Evolutionary conservation across 2,113 vertebrate genomes (phyloP).

Genomic region (Anolis sagrei): DNA sequence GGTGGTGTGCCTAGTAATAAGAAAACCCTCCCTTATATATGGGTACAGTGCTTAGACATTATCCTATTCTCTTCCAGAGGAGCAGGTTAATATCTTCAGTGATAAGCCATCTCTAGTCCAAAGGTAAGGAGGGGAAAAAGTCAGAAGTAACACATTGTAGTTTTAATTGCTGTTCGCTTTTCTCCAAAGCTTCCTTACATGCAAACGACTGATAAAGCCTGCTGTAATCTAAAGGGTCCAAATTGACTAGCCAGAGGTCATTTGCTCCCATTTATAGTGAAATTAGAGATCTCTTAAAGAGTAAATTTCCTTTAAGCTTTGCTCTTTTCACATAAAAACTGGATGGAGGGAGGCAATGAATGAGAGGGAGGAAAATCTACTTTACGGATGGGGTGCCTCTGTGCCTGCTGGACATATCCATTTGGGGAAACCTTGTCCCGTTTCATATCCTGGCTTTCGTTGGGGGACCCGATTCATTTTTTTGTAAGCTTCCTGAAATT

Average conservation of each 20-base stretch:
- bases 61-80: not conserved
- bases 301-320: conserved; percentile 41
- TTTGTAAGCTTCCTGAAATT: too few species aligned
- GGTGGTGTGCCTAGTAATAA: not conserved
- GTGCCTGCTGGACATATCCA: too few species aligned
- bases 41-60: not conserved
- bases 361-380: conserved; percentile 7
- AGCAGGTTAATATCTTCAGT: conserved; percentile 21
- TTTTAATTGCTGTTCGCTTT: conserved; percentile 36
- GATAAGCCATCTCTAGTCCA: conserved; percentile 27
- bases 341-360: conserved; percentile 1
- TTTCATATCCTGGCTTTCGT: too few species aligned
- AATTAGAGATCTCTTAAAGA: conserved; percentile 38
- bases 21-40: not conserved
- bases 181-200: conserved; percentile 44
- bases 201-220: conserved; percentile 42
- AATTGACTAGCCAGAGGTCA: conserved; percentile 47
- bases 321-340: conserved; percentile 47
- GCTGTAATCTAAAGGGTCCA: conserved; percentile 19
- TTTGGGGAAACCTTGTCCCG: too few species aligned
- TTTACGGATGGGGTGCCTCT: too few species aligned
- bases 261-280: conserved; percentile 5
- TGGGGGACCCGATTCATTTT: too few species aligned
- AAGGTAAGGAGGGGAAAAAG: conserved; percentile 16
- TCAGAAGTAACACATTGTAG: conserved; percentile 36